phyloP scores from a whole-genome alignment of 2,797 vertebrate genomes.

The Chromis chromis region DNA sequence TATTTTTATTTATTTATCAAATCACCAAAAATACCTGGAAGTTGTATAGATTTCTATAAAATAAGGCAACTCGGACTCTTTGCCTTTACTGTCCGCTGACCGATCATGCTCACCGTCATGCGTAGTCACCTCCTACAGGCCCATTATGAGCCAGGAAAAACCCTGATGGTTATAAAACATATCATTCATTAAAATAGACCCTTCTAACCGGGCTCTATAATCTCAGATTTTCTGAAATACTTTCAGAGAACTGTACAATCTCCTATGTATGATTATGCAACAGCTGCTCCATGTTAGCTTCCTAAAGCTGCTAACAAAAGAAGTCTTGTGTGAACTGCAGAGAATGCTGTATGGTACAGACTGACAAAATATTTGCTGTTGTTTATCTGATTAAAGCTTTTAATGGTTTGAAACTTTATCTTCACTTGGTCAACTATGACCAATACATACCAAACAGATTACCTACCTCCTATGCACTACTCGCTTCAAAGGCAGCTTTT shows the following conservation, averaged over 20 bases:
- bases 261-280: constrained; percentile 37
- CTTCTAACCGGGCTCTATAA: background rate
- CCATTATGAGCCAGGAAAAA: too few relatives aligned
- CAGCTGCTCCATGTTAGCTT: constrained; percentile 16
- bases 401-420: constrained; percentile 24
- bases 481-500: background rate
- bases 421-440: constrained; percentile 8
- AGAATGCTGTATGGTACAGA: constrained; percentile 6
- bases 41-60: too few relatives aligned
- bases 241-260: background rate
- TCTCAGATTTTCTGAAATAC: background rate
- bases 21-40: too few relatives aligned
- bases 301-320: constrained; percentile 41
- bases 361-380: constrained; percentile 10
- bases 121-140: too few relatives aligned
- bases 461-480: background rate
- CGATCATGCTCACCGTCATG: too few relatives aligned
- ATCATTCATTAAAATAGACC: background rate
- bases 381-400: constrained; percentile 40
- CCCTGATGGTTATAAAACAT: background rate
- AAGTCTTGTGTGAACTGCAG: constrained; percentile 2
- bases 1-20: too few relatives aligned
- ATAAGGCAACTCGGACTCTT: too few relatives aligned
- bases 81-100: too few relatives aligned
- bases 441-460: constrained; percentile 27